Evolutionary conservation across 2,797 vertebrate genomes (phyloP).

Genomic region (Manis crassicaudata): DNA sequence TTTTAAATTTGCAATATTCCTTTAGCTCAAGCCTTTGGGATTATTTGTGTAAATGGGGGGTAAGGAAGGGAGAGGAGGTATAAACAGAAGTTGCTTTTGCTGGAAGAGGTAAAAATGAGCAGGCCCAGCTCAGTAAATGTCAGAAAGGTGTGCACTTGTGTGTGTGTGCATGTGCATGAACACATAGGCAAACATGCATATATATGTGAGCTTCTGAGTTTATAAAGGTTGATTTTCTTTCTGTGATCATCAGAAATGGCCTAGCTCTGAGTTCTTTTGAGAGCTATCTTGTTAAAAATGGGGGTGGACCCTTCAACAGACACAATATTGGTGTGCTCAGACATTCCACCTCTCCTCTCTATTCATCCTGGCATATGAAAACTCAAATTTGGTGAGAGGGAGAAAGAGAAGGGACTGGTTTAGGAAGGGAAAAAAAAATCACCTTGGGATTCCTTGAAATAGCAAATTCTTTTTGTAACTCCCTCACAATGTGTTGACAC

Average conservation of each 20-base stretch:
- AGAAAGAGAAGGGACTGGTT: background rate
- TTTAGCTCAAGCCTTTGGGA: background rate
- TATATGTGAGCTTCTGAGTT: background rate
- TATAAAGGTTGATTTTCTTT: background rate
- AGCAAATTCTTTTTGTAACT: background rate
- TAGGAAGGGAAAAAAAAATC: background rate
- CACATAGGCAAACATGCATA: background rate
- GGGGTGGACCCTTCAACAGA: background rate
- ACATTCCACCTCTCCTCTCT: background rate
- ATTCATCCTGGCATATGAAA: background rate
- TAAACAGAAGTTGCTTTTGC: background rate
- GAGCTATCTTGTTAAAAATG: background rate
- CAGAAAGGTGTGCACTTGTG: background rate
- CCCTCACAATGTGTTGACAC: background rate
- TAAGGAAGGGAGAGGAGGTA: background rate
- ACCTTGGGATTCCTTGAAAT: conserved; percentile 14
- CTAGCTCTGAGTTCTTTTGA: background rate
- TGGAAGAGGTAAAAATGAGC: background rate
- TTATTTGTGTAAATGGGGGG: background rate
- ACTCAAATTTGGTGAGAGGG: background rate
- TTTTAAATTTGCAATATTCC: background rate
- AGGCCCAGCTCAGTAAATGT: background rate
- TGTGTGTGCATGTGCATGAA: no score
- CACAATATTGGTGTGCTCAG: background rate
- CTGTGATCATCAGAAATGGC: background rate